These are phyloP conservation scores for Monarcha castaneiventris DNA, from an alignment of 2,113 vertebrate genomes.

Conservation along the genomic window DNA sequence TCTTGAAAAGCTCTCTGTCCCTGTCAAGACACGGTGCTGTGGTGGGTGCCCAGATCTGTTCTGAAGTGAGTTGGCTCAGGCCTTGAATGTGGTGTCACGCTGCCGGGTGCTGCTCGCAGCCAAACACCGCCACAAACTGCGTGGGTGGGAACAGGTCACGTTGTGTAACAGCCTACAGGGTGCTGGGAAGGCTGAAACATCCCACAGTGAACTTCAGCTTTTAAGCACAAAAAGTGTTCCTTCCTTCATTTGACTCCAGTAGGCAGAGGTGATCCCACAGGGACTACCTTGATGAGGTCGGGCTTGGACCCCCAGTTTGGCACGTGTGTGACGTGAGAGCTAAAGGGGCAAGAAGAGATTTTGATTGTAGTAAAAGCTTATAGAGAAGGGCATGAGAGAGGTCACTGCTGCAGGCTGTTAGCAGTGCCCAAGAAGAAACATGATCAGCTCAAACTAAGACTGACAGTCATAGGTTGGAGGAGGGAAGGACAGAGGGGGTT, in stretches of 20 bases:
- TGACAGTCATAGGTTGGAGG: background rate
- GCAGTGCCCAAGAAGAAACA: background rate
- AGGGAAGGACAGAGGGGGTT: background rate
- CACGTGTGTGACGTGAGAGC: accelerated
- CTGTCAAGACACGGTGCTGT: accelerated
- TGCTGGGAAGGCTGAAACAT: background rate
- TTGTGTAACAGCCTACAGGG: accelerated
- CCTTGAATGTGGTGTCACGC: background rate
- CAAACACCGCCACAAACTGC: accelerated
- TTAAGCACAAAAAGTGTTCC: background rate
- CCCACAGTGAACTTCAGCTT: background rate
- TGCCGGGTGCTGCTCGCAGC: accelerated
- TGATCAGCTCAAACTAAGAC: background rate
- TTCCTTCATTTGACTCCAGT: background rate
- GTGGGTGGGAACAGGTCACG: background rate
- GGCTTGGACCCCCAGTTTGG: background rate
- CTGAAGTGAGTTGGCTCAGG: background rate
- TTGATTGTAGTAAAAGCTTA: background rate
- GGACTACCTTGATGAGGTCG: background rate
- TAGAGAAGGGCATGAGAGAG: background rate
- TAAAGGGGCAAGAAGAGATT: background rate
- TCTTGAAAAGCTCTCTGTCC: background rate
- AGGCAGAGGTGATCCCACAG: background rate
- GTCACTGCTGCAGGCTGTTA: background rate
- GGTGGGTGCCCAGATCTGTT: background rate